Conservation (phyloP, 2,888 invertebrate genomes). For the Tricholauxania praeusta region DNA sequence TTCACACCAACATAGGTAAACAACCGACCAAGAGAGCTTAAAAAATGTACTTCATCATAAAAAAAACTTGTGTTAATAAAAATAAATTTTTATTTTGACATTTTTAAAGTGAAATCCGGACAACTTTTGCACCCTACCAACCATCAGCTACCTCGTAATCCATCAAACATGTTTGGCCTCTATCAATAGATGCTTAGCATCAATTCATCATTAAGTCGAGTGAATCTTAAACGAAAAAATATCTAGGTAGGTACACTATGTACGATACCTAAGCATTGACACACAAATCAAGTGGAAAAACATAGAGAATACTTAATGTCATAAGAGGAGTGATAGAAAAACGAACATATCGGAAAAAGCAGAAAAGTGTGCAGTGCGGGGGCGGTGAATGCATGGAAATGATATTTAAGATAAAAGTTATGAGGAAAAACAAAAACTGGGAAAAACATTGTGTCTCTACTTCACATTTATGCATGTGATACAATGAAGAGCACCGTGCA, state of each 20-base stretch:
- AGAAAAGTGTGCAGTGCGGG: neutral
- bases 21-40: too few species aligned
- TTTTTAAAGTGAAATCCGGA: too few species aligned
- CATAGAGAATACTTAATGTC: neutral
- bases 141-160: too few species aligned
- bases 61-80: too few species aligned
- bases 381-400: neutral
- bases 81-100: too few species aligned
- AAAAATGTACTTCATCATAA: too few species aligned
- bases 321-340: neutral
- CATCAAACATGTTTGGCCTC: neutral
- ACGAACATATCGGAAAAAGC: neutral
- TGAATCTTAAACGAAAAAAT: constrained; percentile 15
- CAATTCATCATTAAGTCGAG: constrained; percentile 30
- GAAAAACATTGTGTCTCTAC: constrained; percentile 4
- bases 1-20: too few species aligned
- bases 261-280: constrained; percentile 3
- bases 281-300: constrained; percentile 16
- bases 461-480: constrained; percentile 22
- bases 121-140: too few species aligned
- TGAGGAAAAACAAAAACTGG: neutral
- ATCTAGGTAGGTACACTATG: neutral
- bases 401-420: neutral
- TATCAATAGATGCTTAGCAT: constrained; percentile 27
- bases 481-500: neutral